Conservation (phyloP, 2,797 vertebrate genomes). For the Myotis planiceps region DNA sequence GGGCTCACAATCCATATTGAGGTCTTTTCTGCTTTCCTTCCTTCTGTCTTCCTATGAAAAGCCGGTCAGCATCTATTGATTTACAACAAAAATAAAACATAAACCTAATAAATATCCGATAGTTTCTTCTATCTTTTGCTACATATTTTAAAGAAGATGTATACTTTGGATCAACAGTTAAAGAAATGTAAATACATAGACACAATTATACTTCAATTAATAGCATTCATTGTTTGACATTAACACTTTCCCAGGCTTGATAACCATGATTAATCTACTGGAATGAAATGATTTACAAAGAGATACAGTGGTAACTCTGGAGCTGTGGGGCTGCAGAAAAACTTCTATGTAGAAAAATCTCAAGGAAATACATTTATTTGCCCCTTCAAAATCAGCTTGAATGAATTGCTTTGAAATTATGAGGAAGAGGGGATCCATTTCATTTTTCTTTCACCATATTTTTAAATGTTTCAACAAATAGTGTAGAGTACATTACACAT, state of each 20-base stretch:
- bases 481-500: background rate
- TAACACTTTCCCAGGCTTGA: background rate
- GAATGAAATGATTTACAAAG: background rate
- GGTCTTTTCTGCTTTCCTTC: background rate
- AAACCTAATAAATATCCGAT: background rate
- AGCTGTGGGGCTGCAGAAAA: background rate
- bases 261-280: background rate
- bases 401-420: background rate
- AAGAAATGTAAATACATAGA: background rate
- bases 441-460: conserved; percentile 14
- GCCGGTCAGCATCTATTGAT: background rate
- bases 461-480: background rate
- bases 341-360: background rate
- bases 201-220: background rate
- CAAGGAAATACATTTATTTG: background rate
- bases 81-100: background rate
- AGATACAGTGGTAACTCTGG: background rate
- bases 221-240: background rate
- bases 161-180: background rate
- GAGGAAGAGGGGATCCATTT: background rate
- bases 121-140: background rate
- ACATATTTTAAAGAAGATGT: background rate
- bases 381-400: background rate
- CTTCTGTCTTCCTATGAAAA: background rate
- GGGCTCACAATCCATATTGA: background rate